Percentiles rank a stretch among this genome's conserved stretches.
Conservation (phyloP, 2,888 invertebrate species). For the Leptinotarsa tumamoca region DNA sequence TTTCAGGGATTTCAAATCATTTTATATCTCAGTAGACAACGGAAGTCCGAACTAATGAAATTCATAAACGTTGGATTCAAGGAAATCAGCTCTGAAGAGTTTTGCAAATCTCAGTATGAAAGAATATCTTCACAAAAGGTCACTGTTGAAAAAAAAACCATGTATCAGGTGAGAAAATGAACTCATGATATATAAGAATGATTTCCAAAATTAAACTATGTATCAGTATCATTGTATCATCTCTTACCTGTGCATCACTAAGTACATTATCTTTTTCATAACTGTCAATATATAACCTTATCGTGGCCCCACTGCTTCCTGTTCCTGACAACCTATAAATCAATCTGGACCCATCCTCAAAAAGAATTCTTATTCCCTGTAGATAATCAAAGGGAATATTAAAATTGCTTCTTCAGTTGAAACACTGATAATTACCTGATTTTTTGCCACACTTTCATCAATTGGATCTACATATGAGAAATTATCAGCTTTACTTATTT, state of each 20-base stretch:
- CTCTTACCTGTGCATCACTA: conserved; percentile 72
- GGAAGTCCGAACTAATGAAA: no score
- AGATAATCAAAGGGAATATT: conserved; percentile 50
- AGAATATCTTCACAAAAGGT: no score
- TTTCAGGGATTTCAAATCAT: no score
- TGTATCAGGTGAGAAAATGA: no score
- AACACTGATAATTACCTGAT: conserved; percentile 74
- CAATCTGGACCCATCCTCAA: conserved; percentile 94
- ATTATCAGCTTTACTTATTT: conserved; percentile 87
- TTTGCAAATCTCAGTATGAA: no score
- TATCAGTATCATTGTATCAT: background rate
- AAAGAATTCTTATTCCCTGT: conserved; percentile 92
- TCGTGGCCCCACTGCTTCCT: conserved; percentile 97
- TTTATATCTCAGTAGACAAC: no score
- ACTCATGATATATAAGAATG: no score
- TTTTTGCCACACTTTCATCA: conserved; percentile 88
- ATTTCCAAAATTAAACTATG: no score
- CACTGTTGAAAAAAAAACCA: no score
- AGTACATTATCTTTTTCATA: conserved; percentile 83
- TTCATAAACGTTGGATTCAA: no score
- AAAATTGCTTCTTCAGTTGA: background rate
- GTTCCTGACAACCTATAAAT: conserved; percentile 96
- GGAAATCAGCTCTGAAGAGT: no score
- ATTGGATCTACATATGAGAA: conserved; percentile 97
- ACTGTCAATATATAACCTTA: conserved; percentile 95